Base-by-base conservation (phyloP, 2,797 vertebrate genomes). In the Acanthurus tractus region DNA sequence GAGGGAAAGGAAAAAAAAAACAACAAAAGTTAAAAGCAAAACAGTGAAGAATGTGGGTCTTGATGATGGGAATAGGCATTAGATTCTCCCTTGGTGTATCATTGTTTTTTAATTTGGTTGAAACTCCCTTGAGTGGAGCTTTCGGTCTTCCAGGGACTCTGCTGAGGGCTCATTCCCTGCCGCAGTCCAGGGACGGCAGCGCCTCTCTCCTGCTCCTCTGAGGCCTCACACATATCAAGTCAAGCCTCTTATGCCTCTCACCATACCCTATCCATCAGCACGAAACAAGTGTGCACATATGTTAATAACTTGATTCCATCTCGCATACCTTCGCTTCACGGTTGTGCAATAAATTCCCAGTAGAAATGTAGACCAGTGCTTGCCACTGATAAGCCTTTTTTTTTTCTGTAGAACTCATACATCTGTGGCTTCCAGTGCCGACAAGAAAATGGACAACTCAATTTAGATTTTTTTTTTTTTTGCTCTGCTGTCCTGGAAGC, bases 11-110 rank as follows among this genome's bases (percentile, higher is more conserved):
- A 58, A 61, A 58, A 46, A 55, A 40, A 63, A 78, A 82, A 82
- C 82, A 87, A 83, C 68, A 84, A 93, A 94, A 96, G 92, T 95
- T 92, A 88, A 95, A 93, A 93, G 90, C 81, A 89, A 90, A 92
- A 92, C 85, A 90, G 90, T 87, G 84, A 90, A 87, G 91, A 94
- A 92, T 92, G 90, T 90, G 80, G 86, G 90, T 91, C 93, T 94
- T 95, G 94, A 95, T 95, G 92, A 92, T 92, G 91, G 88, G 91
- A 95, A 93, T 90, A 92, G 92, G 91, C 88, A 84, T 93, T 93
- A 91, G 84, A 88, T 93, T 93, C 90, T 89, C 87, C 87, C 91
- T 92, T 89, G 88, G 90, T 89, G 88, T 88, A 70, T 91, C 86
- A 85, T 90, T 93, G 89, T 92, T 94, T 91, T 94, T 93, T 93